Evolutionary conservation across 2,113 vertebrate species (phyloP), one percentile per base, ranked within the genome.

Genomic region (Archilochus colubris): DNA sequence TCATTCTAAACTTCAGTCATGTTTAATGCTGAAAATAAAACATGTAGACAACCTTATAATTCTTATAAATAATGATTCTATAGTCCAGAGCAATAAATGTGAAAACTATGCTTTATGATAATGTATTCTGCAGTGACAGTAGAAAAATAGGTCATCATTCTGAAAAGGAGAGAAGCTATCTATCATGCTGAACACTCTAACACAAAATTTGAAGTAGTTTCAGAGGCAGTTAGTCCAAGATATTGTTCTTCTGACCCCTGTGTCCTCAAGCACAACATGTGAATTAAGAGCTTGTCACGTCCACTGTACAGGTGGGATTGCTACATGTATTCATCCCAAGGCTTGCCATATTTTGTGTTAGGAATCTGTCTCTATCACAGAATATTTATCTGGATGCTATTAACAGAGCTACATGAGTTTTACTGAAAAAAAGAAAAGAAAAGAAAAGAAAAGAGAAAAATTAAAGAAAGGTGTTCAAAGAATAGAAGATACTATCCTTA

Each of bases 141-240:
- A 90, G 92, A 93, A 96, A 96, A 96, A 96, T 92, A 93, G 95
- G 94, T 93, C 95, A 93, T 94, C 69, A 38, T 95, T 96, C 91
- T 92, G 92, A 61, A 85, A 92, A 84, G 77, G 23, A 27, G 62
- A 84, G 73, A 89, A 92, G 58, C 75, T 84, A 84, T 96, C 86
- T 90, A 75, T 96, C 91, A 84, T 64, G 58, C 50, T 78, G 94
- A 92, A 68, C 69, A 82, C 19, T 25, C 22, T 43, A 88, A 64
- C 69, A 89, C 57, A 64, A 94, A 92, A 81, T 84, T 0, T 74
- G 63, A 64, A 93, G 40, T 22, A 23, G 21, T 72, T 96, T 91
- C 27, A 36, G 77, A 83, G 68, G 51, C 64, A 74, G 72, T 36
- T 55, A 74, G 63, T 36, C 53, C 80, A 51, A 86, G 43, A 62